Evolutionary conservation across 2,797 vertebrate species (phyloP), one percentile per base, ranked within the genome.

Genomic region (Margarornis squamiger): DNA sequence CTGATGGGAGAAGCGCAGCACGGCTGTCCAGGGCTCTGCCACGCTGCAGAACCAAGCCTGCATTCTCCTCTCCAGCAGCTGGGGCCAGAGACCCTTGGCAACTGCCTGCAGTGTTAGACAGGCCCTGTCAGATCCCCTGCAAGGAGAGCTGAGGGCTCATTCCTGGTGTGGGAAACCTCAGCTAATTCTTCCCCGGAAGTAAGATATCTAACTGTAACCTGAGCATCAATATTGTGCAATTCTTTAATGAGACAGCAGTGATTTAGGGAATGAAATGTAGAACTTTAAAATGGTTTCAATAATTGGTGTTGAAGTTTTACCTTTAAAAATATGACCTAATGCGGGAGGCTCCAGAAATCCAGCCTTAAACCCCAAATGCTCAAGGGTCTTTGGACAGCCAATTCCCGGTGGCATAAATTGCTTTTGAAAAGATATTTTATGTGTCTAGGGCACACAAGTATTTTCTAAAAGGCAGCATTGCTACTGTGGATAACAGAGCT

Each of bases 31-130:
- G 51, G 62, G 19, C n/a, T 75, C 51, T 63, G 73, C 39, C n/a
- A 39, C 0, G 0, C 32, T 61, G 32, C 8, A 6, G 27, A 52
- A 46, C 32, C 29, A 34, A 59, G 18, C 7, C 34, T 12, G 13
- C 1, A 0, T 51, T 59, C n/a, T 36, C 30, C 26, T 14, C 18
- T 19, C 46, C 0, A 0, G 41, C 1, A 0, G 10, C 4, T 1
- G 2, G 46, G 73, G 16, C 30, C 67, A 57, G 27, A 22, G 26
- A 23, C 39, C 23, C 3, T 73, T 65, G 65, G 34, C 68, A 51
- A 12, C 3, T 34, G 16, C 14, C 38, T 0, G 0, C 12, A 23
- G 23, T 16, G 38, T 2, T 2, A 79, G 49, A 77, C 12, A 3
- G 27, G 6, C 16, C 32, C 39, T 54, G 27, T 24, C 73, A 80